A percentile compares a stretch with the other conserved stretches of the same genome.
These are phyloP conservation scores for Spea multiplicata DNA, from an alignment of 2,113 vertebrate species.

Conservation along the genomic window DNA sequence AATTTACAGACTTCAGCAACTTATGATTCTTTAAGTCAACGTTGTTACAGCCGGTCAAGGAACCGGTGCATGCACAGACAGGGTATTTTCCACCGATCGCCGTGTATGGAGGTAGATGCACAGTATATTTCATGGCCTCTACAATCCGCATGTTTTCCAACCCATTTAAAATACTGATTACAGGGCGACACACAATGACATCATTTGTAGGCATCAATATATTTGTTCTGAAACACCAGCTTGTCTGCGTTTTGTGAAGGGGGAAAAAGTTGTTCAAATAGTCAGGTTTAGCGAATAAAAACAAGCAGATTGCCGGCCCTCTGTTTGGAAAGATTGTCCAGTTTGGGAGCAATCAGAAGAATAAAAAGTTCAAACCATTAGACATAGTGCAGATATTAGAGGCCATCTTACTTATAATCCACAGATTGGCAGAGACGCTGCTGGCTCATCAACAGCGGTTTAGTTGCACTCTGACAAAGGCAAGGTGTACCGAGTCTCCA, in stretches of 20 bases:
- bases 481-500: no score
- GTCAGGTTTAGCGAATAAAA: neutral
- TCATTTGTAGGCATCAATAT: neutral
- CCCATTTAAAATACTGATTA: no score
- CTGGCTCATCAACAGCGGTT: no score
- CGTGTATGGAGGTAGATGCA: neutral
- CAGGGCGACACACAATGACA: neutral
- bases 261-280: neutral
- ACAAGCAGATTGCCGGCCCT: neutral
- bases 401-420: no score
- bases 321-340: neutral
- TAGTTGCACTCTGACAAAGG: no score
- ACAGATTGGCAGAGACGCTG: no score
- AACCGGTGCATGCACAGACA: neutral
- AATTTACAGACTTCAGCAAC: slow-evolving; percentile 11
- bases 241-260: no score
- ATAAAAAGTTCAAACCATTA: neutral
- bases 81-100: neutral
- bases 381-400: neutral
- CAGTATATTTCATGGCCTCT: neutral
- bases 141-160: no score
- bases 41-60: neutral
- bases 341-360: neutral
- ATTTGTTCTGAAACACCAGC: neutral
- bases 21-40: neutral